Base-by-base conservation (phyloP, 2,113 vertebrate genomes). In the Petroica traversi region DNA sequence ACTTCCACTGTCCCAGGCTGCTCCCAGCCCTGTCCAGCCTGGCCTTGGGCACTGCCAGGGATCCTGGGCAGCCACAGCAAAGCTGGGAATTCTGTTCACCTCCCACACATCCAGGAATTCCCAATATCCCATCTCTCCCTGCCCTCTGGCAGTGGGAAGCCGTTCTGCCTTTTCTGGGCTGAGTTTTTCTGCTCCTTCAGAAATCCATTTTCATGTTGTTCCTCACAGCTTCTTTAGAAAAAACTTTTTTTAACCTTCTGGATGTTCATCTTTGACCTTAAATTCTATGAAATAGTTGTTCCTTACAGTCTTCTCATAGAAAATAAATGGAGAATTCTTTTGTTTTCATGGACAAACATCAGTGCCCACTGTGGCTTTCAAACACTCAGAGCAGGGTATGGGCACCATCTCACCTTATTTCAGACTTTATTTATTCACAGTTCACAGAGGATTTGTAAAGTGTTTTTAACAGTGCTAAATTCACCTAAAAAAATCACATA, bases 1-100 rank as follows among this genome's bases (percentile, higher is more conserved):
- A 28, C 12, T 40, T 0, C 29, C 63, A 3, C 46, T 5, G 0
- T 28, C 38, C 38, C 55, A n/a, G 38, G 54, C 0, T 33, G 72
- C 9, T 63, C 40, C 55, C n/a, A 19, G 5, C 6, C 22, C 19
- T 12, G 16, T 14, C 61, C 28, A 62, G 0, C 19, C 24, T 17
- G 48, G 74, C 24, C 55, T n/a, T 6, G 64, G 64, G 0, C 64
- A 69, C 23, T 54, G 0, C 46, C 84, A 71, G 64, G 62, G 74
- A 46, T 54, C 68, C 82, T 20, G 40, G 17, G 19, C 64, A 41
- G 84, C 48, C 64, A 4, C 64, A 62, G 74, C 48, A 11, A 0
- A 8, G 69, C 55, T 77, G 73, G 38, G 15, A 12, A 62, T 8
- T 3, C 55, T 8, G 0, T 3, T 1, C 6, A 0, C 5, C 80